Evolutionary conservation across 2,113 vertebrate genomes (phyloP), one percentile per base, ranked within the genome.

Genomic region (Petaurus breviceps): DNA sequence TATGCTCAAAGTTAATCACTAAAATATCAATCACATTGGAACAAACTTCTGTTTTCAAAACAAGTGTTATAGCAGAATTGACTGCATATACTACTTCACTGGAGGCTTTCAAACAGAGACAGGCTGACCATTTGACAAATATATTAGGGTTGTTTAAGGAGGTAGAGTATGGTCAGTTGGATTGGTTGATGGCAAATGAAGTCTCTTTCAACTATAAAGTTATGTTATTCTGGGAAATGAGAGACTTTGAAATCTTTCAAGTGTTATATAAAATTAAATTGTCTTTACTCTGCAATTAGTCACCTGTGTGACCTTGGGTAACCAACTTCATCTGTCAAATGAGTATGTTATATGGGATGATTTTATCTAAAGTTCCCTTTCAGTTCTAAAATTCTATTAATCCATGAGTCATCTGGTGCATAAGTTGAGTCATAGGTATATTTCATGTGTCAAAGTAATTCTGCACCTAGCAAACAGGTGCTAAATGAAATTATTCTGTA

Each of bases 361-460:
- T 84, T 84, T 22, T 51, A 4, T 54, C 95, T 52, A 93, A 68
- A 92, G 19, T 93, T 92, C 53, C 51, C 94, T 93, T 92, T 89
- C 57, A 96, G 46, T 37, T 93, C 94, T 68, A 90, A 50, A 95
- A 89, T 95, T 94, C 43, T 57, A 2, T 61, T n/a, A 84, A 43
- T 43, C 68, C 19, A 8, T 84, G 68, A 84, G n/a, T 84, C 68
- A 84, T 84, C 68, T 92, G 91, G 24, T 90, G 55, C 90, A 94
- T 93, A 96, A 49, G n/a, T 28, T 47, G 95, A 37, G 23, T 91
- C 93, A 61, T 95, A 94, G 94, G 94, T n/a, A 84, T 49, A 77
- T 52, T 9, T 92, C 53, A 90, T 47, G 24, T 57, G 57, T 61
- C 89, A 93, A 94, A 94, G 51, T 93, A 90, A 68, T 77, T 93